phyloP scores from a whole-genome alignment of 2,113 vertebrate species.

The Calonectris borealis region DNA sequence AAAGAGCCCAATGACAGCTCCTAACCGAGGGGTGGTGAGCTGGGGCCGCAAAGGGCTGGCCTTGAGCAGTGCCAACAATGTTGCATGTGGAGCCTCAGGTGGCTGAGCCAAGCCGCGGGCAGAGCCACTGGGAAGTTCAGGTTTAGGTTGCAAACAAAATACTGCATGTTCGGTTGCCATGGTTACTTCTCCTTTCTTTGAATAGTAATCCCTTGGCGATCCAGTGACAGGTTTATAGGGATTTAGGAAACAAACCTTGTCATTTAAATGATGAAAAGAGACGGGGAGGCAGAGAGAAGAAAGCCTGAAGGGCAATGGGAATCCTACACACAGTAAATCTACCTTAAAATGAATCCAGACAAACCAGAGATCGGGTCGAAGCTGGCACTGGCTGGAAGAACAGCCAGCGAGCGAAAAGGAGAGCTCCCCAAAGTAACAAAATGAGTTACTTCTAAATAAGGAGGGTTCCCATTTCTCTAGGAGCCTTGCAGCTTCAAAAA shows the following conservation, averaged over 20 bases:
- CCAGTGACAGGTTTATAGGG: background rate
- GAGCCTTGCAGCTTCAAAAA: background rate
- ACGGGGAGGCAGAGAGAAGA: background rate
- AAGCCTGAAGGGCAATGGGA: background rate
- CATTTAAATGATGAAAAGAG: background rate
- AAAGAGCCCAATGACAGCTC: background rate
- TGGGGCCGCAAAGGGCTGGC: background rate
- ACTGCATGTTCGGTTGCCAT: background rate
- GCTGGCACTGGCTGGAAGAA: background rate
- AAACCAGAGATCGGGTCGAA: background rate
- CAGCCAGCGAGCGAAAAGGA: background rate
- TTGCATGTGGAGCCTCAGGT: background rate
- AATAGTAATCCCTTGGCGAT: background rate
- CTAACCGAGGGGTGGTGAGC: background rate
- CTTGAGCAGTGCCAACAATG: accelerated
- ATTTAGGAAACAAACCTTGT: background rate
- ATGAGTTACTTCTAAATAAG: background rate
- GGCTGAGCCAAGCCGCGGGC: background rate
- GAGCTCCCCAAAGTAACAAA: background rate
- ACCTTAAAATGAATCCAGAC: background rate
- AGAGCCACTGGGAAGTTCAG: background rate
- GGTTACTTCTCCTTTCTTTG: background rate
- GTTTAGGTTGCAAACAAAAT: background rate
- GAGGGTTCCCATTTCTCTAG: background rate
- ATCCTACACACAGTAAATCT: background rate